Evolutionary conservation across 1,140 invertebrate genomes (phyloP).

Genomic region (Bombus haemorrhoidalis): DNA sequence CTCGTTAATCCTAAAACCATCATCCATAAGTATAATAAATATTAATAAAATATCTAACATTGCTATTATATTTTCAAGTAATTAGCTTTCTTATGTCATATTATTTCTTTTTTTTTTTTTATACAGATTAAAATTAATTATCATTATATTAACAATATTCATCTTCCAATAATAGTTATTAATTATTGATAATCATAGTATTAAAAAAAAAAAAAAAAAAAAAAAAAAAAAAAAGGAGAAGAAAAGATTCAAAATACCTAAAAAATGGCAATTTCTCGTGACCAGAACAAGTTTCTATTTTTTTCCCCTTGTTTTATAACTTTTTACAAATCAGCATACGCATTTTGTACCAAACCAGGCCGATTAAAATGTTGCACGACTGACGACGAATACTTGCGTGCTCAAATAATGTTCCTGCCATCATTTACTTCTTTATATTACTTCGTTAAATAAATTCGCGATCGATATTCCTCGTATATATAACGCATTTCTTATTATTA

Average conservation of each 20-base stretch:
- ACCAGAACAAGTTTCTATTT: constrained; percentile 81
- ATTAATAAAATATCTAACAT: constrained; percentile 82
- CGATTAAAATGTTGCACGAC: constrained; percentile 77
- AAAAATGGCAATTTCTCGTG: constrained; percentile 83
- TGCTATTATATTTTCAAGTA: constrained; percentile 79
- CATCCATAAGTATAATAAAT: constrained; percentile 78
- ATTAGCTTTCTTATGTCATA: constrained; percentile 72
- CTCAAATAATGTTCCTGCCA: constrained; percentile 79
- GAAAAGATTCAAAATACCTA: constrained; percentile 73
- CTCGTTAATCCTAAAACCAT: constrained; percentile 68
- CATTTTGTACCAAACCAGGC: constrained; percentile 82
- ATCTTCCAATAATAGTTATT: constrained; percentile 74
- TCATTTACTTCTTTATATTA: constrained; percentile 79
- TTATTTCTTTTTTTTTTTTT: constrained; percentile 70
- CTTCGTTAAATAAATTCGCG: constrained; percentile 79
- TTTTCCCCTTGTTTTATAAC: constrained; percentile 70
- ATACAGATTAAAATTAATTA: constrained; percentile 78
- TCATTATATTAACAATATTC: constrained; percentile 81
- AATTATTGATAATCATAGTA: constrained; percentile 74
- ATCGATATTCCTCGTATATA: constrained; percentile 75
- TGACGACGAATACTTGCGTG: constrained; percentile 62
- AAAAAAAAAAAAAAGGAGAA: constrained; percentile 46
- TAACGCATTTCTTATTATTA: constrained; percentile 74
- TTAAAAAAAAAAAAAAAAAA: constrained; percentile 60
- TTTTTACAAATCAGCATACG: constrained; percentile 81